Percentiles rank a stretch among this genome's conserved stretches.
These are phyloP conservation scores for Quiscalus mexicanus DNA, from an alignment of 2,113 vertebrate genomes.

Conservation along the genomic window DNA sequence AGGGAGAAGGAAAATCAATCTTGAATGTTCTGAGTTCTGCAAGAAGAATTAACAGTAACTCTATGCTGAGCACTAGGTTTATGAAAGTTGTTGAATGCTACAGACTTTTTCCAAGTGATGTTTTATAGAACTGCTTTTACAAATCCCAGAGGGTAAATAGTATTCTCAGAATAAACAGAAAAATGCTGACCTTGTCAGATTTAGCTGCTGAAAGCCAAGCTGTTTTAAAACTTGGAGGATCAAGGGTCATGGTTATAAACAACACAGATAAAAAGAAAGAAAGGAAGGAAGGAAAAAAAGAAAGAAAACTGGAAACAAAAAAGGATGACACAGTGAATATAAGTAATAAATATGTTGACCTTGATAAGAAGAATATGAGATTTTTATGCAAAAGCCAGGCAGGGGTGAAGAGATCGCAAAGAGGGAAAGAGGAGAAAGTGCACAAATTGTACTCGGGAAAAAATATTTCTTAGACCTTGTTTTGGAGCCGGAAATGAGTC, in stretches of 20 bases:
- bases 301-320: slow-evolving; percentile 59
- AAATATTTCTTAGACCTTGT: slow-evolving; percentile 78
- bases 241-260: slow-evolving; percentile 90
- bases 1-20: neutral
- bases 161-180: slow-evolving; percentile 92
- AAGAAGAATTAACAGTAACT: slow-evolving; percentile 33
- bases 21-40: neutral
- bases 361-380: slow-evolving; percentile 54
- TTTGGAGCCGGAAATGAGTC: slow-evolving; percentile 89
- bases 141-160: slow-evolving; percentile 91
- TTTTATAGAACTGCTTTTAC: slow-evolving; percentile 91
- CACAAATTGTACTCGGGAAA: slow-evolving; percentile 42
- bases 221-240: slow-evolving; percentile 89
- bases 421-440: slow-evolving; percentile 29
- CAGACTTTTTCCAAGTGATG: slow-evolving; percentile 80
- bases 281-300: slow-evolving; percentile 71
- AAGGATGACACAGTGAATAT: slow-evolving; percentile 26
- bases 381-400: slow-evolving; percentile 67
- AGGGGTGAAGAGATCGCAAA: neutral
- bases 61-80: slow-evolving; percentile 34
- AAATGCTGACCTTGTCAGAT: slow-evolving; percentile 92
- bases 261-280: slow-evolving; percentile 76
- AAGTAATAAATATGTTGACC: slow-evolving; percentile 70
- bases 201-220: slow-evolving; percentile 89
- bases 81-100: slow-evolving; percentile 56